phyloP scores from a whole-genome alignment of 2,113 vertebrate species.

The Ceyx cyanopectus region DNA sequence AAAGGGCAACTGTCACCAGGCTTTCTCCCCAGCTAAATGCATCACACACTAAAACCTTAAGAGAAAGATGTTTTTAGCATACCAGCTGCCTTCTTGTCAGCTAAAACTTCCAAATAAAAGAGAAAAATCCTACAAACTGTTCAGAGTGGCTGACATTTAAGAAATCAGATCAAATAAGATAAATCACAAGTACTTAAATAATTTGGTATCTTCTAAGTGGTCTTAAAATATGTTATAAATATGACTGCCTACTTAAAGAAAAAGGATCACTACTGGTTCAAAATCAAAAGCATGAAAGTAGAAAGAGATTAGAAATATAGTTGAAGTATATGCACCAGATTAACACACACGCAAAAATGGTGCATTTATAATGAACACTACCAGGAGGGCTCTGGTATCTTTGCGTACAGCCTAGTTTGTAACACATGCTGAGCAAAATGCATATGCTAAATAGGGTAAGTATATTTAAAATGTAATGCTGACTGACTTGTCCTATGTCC shows the following conservation, averaged over 20 bases:
- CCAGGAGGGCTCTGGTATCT: not conserved
- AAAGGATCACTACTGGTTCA: not conserved
- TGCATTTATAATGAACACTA: not conserved
- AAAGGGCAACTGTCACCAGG: not conserved
- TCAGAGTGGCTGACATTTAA: not conserved
- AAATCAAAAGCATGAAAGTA: not conserved
- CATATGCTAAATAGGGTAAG: conserved; percentile 4
- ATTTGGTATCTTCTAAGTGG: not conserved
- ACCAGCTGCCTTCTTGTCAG: not conserved
- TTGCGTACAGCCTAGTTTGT: not conserved
- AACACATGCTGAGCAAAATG: not conserved
- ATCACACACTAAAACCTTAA: not conserved
- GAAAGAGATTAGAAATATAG: not conserved
- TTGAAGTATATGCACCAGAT: not conserved
- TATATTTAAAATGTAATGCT: not conserved
- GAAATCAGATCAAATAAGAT: not conserved
- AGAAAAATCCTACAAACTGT: not conserved
- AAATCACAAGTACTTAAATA: not conserved
- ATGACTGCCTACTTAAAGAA: not conserved
- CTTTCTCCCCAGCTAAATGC: not conserved
- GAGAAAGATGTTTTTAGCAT: conserved; percentile 9
- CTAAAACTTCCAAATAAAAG: not conserved
- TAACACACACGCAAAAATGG: not conserved
- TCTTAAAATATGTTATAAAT: not conserved
- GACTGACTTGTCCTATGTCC: not conserved